These are phyloP conservation scores for Hydra vulgaris DNA, from an alignment of 30 jellyfish, hydroid and myxozoan species.

Conservation along the genomic window DNA sequence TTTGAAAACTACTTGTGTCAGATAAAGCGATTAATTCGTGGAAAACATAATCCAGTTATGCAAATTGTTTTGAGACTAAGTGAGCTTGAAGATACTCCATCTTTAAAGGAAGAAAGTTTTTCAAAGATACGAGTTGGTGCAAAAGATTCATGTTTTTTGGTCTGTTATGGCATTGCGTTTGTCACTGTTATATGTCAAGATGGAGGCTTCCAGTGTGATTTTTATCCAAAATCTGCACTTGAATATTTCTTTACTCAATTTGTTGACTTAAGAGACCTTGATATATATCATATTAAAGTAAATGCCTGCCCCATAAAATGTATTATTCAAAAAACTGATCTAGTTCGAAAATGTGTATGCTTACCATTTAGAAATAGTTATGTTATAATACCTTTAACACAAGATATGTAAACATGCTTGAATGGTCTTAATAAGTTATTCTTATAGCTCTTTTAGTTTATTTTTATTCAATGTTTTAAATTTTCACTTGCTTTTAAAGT, in stretches of 20 bases:
- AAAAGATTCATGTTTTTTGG: neutral
- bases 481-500: neutral
- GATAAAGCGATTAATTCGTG: neutral
- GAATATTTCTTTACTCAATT: neutral
- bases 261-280: neutral
- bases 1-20: constrained; percentile 18
- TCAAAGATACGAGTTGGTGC: neutral
- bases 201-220: neutral
- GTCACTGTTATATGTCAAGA: neutral
- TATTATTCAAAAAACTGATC: neutral
- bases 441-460: neutral
- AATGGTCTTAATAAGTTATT: neutral
- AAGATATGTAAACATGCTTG: neutral
- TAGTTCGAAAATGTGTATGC: neutral
- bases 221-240: neutral
- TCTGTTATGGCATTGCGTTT: neutral
- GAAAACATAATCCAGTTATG: constrained; percentile 2
- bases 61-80: constrained; percentile 11
- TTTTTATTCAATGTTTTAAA: neutral
- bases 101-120: neutral
- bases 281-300: neutral
- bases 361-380: neutral
- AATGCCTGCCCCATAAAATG: neutral
- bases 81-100: neutral
- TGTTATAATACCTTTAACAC: neutral